Conservation (phyloP, 2,797 vertebrate species). For the Sternarchorhynchus goeldii region DNA sequence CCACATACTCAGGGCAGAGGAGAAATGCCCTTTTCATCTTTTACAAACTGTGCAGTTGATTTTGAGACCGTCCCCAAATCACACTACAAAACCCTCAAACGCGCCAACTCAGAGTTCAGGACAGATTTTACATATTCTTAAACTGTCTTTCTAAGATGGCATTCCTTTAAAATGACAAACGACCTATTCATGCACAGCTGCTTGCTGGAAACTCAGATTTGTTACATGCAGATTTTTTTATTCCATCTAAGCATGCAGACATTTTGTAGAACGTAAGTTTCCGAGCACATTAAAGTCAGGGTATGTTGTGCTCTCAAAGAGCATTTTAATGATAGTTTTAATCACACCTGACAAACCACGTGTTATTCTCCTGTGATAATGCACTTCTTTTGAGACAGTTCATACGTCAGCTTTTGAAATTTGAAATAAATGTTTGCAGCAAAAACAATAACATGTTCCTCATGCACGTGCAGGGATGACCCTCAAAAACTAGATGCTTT, state of each 20-base stretch:
- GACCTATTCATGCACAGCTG: conserved; percentile 21
- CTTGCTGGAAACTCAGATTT: not conserved
- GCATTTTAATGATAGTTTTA: not conserved
- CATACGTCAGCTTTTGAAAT: not conserved
- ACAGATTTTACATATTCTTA: conserved; percentile 18
- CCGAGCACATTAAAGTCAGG: not conserved
- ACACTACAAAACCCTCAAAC: conserved; percentile 26
- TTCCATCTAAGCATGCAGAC: not conserved
- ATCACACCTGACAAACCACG: conserved; percentile 6
- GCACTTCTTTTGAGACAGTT: not conserved
- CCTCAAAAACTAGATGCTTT: conserved; percentile 96
- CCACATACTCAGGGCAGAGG: no score
- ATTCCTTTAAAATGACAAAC: conserved; percentile 13
- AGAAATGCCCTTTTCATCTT: conserved; percentile 32
- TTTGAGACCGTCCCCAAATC: conserved; percentile 41
- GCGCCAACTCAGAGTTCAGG: conserved; percentile 28
- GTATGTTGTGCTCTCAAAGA: not conserved
- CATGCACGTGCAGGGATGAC: conserved; percentile 80
- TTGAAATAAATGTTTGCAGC: not conserved
- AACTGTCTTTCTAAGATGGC: conserved; percentile 43
- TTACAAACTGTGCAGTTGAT: conserved; percentile 21
- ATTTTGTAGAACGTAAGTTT: conserved; percentile 1
- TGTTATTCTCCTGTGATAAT: not conserved
- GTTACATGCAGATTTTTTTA: not conserved
- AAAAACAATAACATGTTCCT: conserved; percentile 22